phyloP scores from a whole-genome alignment of 2,888 invertebrate species.

The Tinea pellionella region DNA sequence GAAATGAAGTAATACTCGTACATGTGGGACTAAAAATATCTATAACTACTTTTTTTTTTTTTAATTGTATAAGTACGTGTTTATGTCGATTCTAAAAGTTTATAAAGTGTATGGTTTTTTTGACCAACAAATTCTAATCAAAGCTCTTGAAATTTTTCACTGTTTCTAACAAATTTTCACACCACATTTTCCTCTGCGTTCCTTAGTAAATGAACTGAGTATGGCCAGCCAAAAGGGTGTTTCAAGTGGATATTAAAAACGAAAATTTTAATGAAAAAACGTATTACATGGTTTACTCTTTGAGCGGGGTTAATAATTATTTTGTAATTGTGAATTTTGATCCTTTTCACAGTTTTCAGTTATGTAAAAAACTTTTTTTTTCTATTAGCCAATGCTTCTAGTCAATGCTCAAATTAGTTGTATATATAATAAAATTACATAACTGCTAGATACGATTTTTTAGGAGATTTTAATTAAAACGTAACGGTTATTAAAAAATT shows the following conservation, averaged over 20 bases:
- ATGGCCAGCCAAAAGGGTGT: slow-evolving; percentile 4
- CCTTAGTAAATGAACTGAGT: not conserved
- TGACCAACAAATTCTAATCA: slow-evolving; percentile 10
- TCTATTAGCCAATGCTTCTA: too few species aligned
- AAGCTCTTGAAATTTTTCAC: slow-evolving; percentile 12
- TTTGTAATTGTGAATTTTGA: not conserved
- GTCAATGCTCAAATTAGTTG: too few species aligned
- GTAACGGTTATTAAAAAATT: too few species aligned
- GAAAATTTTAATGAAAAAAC: not conserved
- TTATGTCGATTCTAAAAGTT: not conserved
- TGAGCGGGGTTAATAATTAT: not conserved
- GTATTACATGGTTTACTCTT: not conserved
- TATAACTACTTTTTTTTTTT: too few species aligned
- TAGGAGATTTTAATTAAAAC: too few species aligned
- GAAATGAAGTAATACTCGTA: too few species aligned
- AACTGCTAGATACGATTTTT: too few species aligned
- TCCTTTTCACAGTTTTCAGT: not conserved
- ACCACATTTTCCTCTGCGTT: slow-evolving; percentile 6
- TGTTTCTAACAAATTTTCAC: slow-evolving; percentile 11
- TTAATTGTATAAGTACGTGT: too few species aligned
- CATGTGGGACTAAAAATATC: too few species aligned
- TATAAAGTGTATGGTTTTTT: not conserved
- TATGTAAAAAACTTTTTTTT: too few species aligned
- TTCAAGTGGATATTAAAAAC: not conserved
- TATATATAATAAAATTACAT: too few species aligned